Evolutionary conservation across 2,113 vertebrate genomes (phyloP), one percentile per base, ranked within the genome.

Genomic region (Jaculus jaculus): DNA sequence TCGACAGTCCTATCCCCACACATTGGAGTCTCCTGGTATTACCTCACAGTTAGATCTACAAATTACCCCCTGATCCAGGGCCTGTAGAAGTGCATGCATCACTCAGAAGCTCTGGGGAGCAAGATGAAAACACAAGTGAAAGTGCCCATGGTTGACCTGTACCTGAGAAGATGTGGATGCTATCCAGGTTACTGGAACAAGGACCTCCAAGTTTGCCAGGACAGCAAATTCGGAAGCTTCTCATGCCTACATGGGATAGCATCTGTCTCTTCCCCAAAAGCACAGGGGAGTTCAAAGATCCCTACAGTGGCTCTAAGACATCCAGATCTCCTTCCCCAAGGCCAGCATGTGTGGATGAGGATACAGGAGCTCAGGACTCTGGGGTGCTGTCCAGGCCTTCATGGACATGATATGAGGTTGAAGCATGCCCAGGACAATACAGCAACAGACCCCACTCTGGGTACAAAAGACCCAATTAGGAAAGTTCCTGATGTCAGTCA

Each of bases 251-350:
- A 26, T 3, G 0, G 37, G 80, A n/a, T 18, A 20, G 79, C 60
- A 9, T 7, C 32, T 1, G 4, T 2, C 54, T 24, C n/a, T 39
- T 26, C n/a, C 28, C 54, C 32, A 8, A 66, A 58, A 77, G 54
- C 1, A 30, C 60, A 32, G 3, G 20, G 69, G 30, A 13, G 68
- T 21, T 32, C 61, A 75, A 81, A 34, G 69, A 34, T 39, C 23
- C 17, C 4, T 8, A 1, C 8, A 15, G 54, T 63, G 1, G 3
- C 84, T 7, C 78, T 0, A 2, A 7, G 8, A 5, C 1, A 20
- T 47, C 32, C 1, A 8, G 7, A 5, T 18, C 51, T 32, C 37
- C n/a, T 51, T 72, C 63, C 51, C 32, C 68, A 54, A 54, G 13
- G 54, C 54, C 54, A 54, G 54, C 54, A 54, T 54, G 2, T 54